Percentiles rank a stretch among this genome's conserved stretches.
phyloP scores from a whole-genome alignment of 2,888 invertebrate species.

The Pterobdella sp. region DNA sequence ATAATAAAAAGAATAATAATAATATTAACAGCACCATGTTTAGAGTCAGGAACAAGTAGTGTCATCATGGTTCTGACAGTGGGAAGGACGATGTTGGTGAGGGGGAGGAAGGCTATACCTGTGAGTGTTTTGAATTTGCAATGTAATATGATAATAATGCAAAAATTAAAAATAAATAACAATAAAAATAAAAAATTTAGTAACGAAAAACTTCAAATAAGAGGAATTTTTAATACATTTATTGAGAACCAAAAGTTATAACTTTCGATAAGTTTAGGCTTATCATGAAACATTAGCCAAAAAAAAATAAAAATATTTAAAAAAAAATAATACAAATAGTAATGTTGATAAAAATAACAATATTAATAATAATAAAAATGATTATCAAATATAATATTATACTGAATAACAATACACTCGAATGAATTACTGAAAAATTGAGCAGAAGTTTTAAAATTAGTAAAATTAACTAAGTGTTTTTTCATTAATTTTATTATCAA shows the following conservation, averaged over 20 bases:
- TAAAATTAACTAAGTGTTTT: too few relatives aligned
- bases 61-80: slow-evolving; percentile 27
- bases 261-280: too few relatives aligned
- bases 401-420: too few relatives aligned
- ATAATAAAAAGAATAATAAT: neutral
- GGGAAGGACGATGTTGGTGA: slow-evolving; percentile 21
- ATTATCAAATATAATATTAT: too few relatives aligned
- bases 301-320: neutral
- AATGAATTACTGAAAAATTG: too few relatives aligned
- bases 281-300: neutral
- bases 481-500: too few relatives aligned
- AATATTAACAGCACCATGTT: slow-evolving; percentile 8
- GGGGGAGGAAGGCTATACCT: slow-evolving; percentile 12
- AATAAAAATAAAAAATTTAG: neutral
- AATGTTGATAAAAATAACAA: neutral
- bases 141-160: neutral
- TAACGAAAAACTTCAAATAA: neutral
- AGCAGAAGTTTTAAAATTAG: too few relatives aligned
- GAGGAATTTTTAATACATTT: too few relatives aligned
- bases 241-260: too few relatives aligned
- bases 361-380: neutral
- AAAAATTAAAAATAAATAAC: neutral
- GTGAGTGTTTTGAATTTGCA: neutral
- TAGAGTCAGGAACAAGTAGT: neutral
- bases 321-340: neutral